These are phyloP conservation scores for Chalcosyrphus nemorum DNA, from an alignment of 2,888 invertebrate genomes.

Conservation along the genomic window DNA sequence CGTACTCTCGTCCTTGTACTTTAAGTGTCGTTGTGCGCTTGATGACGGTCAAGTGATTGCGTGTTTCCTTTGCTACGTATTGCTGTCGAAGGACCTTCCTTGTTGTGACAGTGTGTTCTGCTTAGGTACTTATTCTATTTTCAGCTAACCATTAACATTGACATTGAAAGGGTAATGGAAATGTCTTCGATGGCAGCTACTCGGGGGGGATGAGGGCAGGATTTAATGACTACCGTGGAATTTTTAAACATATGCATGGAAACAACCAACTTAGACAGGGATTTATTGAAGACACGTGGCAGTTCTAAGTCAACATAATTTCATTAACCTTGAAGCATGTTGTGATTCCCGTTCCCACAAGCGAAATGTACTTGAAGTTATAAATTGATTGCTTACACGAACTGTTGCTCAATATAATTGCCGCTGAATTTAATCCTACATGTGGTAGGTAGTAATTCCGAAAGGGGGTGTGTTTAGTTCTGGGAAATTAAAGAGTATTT, in stretches of 20 bases:
- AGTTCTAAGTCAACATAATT: background rate
- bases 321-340: no score
- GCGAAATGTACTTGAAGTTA: no score
- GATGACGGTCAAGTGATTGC: slow-evolving; percentile 10
- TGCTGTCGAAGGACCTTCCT: background rate
- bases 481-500: no score
- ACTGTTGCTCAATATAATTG: no score
- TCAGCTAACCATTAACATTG: slow-evolving; percentile 26
- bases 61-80: background rate
- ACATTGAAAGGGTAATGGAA: slow-evolving; percentile 27
- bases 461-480: no score
- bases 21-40: background rate
- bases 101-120: slow-evolving; percentile 4
- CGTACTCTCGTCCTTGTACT: no score
- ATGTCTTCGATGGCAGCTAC: background rate
- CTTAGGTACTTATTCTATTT: slow-evolving; percentile 10
- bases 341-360: no score
- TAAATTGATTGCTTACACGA: no score
- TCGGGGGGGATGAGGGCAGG: background rate
- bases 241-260: background rate
- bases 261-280: background rate
- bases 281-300: background rate
- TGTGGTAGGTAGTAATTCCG: no score
- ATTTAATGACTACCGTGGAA: background rate
- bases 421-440: no score